phyloP scores from a whole-genome alignment of 2,797 vertebrate genomes.

The Semotilus atromaculatus region DNA sequence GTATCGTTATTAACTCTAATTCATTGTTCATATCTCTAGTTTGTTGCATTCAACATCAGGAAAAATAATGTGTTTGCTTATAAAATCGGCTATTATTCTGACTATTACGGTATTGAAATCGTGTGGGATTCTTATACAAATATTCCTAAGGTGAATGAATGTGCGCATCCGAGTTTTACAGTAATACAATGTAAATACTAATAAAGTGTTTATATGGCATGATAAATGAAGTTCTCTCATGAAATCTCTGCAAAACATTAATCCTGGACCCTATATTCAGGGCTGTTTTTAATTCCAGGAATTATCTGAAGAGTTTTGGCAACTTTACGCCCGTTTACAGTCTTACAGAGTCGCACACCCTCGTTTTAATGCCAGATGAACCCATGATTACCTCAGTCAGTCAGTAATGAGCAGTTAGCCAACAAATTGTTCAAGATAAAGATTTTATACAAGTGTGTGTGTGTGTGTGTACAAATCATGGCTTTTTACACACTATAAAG shows the following conservation, averaged over 20 bases:
- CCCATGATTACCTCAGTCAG: neutral
- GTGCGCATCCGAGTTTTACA: neutral
- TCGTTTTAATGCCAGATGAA: neutral
- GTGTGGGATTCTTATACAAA: neutral
- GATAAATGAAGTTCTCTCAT: neutral
- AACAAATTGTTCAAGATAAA: neutral
- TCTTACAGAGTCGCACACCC: neutral
- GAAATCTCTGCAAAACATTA: constrained; percentile 10
- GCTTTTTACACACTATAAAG: neutral
- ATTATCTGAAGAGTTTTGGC: neutral
- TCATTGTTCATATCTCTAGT: neutral
- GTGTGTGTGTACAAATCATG: neutral
- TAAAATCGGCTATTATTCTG: neutral
- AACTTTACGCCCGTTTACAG: neutral
- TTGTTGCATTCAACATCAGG: neutral
- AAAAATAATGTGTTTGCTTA: neutral
- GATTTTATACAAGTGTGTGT: neutral
- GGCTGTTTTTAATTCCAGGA: constrained; percentile 20
- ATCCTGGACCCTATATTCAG: neutral
- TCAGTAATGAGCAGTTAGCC: neutral
- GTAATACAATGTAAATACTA: neutral
- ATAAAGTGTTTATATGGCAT: neutral
- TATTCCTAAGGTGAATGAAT: neutral
- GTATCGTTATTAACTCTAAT: neutral
- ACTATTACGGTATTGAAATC: neutral